These are phyloP conservation scores for Acrobasis consociella DNA, from an alignment of 2,888 invertebrate genomes.

Conservation along the genomic window DNA sequence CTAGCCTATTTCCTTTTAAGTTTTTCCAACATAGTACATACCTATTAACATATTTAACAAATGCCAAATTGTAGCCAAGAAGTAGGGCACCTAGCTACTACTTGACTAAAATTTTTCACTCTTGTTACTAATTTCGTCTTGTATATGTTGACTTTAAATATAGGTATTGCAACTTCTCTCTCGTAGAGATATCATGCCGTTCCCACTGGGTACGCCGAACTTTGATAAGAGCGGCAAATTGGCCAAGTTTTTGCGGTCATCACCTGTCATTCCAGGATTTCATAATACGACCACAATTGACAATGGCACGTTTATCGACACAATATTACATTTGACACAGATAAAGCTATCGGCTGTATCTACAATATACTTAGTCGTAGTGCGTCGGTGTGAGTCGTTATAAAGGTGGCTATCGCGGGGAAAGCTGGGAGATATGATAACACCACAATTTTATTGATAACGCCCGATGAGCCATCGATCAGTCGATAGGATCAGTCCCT, in stretches of 20 bases:
- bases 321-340: constrained; percentile 61
- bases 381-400: constrained; percentile 54
- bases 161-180: too few species aligned
- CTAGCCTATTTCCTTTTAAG: too few species aligned
- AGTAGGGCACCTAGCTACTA: too few species aligned
- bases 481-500: constrained; percentile 67
- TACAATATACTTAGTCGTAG: constrained; percentile 58
- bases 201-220: neutral
- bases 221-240: constrained; percentile 18
- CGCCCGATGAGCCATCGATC: constrained; percentile 73
- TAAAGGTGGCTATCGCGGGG: constrained; percentile 77
- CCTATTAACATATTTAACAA: too few species aligned
- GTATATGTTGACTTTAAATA: too few species aligned
- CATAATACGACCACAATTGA: constrained; percentile 45
- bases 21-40: too few species aligned
- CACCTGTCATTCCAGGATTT: constrained; percentile 63
- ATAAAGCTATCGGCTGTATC: constrained; percentile 58
- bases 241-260: constrained; percentile 36
- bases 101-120: too few species aligned
- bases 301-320: constrained; percentile 47
- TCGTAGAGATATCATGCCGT: neutral
- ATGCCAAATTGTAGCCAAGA: too few species aligned
- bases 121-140: too few species aligned
- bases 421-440: constrained; percentile 82
- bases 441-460: constrained; percentile 79